phyloP scores from a whole-genome alignment of 2,888 invertebrate genomes.

The Noctua comes region DNA sequence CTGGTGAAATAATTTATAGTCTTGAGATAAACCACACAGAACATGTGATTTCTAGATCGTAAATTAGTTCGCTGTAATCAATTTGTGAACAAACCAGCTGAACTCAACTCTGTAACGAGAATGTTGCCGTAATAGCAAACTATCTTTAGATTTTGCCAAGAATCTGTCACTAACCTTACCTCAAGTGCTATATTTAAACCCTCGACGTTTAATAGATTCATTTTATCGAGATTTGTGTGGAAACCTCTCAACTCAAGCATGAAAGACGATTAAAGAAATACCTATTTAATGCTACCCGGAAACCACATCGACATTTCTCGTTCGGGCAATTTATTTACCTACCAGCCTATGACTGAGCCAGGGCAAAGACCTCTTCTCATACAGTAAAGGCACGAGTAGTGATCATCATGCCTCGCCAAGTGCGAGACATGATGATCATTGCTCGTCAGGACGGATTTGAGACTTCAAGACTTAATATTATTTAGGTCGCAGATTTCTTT shows the following conservation, averaged over 20 bases:
- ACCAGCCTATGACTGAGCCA: background rate
- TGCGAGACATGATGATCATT: no score
- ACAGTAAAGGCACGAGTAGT: background rate
- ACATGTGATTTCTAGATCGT: conserved; percentile 31
- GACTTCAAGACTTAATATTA: no score
- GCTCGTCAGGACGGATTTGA: background rate
- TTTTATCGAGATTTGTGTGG: background rate
- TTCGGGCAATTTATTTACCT: background rate
- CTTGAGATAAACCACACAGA: conserved; percentile 32
- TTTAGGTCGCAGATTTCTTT: no score
- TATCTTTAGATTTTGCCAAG: conserved; percentile 62
- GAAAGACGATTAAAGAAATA: background rate
- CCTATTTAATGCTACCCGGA: background rate
- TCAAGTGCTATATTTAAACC: conserved; percentile 46
- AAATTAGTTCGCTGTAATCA: conserved; percentile 44
- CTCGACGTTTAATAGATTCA: conserved; percentile 7
- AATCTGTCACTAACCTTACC: conserved; percentile 47
- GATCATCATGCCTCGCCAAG: background rate
- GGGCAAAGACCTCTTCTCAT: background rate
- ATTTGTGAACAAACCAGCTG: conserved; percentile 43
- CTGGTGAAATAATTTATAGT: conserved; percentile 44
- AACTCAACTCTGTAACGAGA: conserved; percentile 50
- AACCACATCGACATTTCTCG: background rate
- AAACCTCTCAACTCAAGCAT: background rate
- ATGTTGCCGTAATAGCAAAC: conserved; percentile 45